Evolutionary conservation across 2,888 invertebrate genomes (phyloP), one percentile per base, ranked within the genome.

Genomic region (Coleophora deauratella): DNA sequence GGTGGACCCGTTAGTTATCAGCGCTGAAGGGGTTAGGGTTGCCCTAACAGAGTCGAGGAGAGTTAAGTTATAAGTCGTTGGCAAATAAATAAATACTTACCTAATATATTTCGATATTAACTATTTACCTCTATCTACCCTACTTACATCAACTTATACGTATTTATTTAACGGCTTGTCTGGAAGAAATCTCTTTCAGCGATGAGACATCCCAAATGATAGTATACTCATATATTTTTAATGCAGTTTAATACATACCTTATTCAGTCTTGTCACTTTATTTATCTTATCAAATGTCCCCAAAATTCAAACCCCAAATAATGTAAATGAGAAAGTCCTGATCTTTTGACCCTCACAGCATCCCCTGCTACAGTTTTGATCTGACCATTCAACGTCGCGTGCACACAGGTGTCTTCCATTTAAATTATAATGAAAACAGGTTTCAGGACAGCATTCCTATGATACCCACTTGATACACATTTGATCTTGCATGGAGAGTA

Each of bases 1-100:
- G 66, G 66, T 66, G 60, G 47, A 47, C 57, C 60, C 69, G 67
- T 70, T 67, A 78, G 74, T 76, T 79, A 77, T 77, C 70, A 66
- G 51, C 57, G 45, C 40, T 45, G 47, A 48, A 51, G 49, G 50
- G 50, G 38, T 49, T 45, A 74, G 77, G 77, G 76, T 38, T 74
- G 58, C 9, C 57, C 47, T 9, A 11, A 21, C n/a, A n/a, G n/a
- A n/a, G n/a, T n/a, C n/a, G n/a, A n/a, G n/a, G n/a, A n/a, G n/a
- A n/a, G n/a, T n/a, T n/a, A n/a, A n/a, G n/a, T n/a, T n/a, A n/a
- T n/a, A n/a, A n/a, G n/a, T n/a, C n/a, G n/a, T n/a, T n/a, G n/a
- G n/a, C n/a, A n/a, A n/a, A n/a, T n/a, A n/a, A n/a, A n/a, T n/a
- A n/a, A n/a, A n/a, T n/a, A n/a, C n/a, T n/a, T n/a, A n/a, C n/a